Conservation (phyloP, 2,113 vertebrate genomes). For the Solea senegalensis region DNA sequence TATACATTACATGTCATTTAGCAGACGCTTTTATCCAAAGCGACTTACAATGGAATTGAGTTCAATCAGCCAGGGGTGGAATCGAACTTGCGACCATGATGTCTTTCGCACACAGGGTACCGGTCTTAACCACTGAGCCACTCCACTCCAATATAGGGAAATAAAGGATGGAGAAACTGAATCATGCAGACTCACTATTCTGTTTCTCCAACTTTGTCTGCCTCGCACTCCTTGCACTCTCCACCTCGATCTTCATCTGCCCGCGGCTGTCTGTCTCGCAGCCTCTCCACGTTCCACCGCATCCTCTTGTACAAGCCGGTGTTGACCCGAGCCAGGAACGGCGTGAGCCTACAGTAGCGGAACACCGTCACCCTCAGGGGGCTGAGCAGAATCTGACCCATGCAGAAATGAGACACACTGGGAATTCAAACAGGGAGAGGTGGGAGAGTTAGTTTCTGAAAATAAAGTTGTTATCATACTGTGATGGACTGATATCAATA, state of each 20-base stretch:
- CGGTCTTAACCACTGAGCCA: no score
- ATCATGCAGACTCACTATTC: slow-evolving; percentile 82
- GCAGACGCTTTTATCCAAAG: no score
- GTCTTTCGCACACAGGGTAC: no score
- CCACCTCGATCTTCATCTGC: background rate
- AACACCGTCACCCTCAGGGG: slow-evolving; percentile 78
- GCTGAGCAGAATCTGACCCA: slow-evolving; percentile 79
- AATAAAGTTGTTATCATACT: no score
- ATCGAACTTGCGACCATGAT: no score
- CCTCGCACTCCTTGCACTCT: slow-evolving; percentile 21
- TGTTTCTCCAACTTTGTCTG: slow-evolving; percentile 34
- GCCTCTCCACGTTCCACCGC: slow-evolving; percentile 86
- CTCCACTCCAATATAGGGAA: no score
- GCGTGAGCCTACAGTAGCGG: slow-evolving; percentile 78
- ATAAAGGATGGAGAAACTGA: background rate
- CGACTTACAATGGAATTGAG: no score
- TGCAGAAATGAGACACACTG: slow-evolving; percentile 85
- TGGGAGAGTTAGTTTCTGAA: background rate
- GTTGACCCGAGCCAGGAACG: slow-evolving; percentile 74
- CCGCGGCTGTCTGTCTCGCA: slow-evolving; percentile 1
- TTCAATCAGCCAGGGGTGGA: no score
- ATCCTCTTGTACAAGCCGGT: slow-evolving; percentile 85
- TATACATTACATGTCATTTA: no score
- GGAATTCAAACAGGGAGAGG: background rate
- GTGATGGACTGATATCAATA: no score